Evolutionary conservation across 2,888 invertebrate genomes (phyloP), one percentile per base, ranked within the genome.

Genomic region (Hirudinaria manillensis): DNA sequence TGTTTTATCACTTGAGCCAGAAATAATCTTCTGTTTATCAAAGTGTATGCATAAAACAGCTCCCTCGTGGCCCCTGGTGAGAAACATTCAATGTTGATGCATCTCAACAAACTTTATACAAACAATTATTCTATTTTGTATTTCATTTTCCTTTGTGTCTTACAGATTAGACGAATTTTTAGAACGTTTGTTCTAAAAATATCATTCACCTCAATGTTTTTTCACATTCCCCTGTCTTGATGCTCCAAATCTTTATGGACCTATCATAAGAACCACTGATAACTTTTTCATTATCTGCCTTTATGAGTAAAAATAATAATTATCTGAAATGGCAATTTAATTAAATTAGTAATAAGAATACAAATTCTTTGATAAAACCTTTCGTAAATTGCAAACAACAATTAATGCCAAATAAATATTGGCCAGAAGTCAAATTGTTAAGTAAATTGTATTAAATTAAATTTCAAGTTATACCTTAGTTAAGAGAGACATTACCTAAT

Each of bases 181-280:
- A 3, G 13, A 45, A 3, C 13, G 1, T 16, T 7, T n/a, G 24
- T 29, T 29, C 61, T 29, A 45, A 45, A 45, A 45, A 45, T n/a
- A n/a, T 45, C n/a, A 68, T 19, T 19, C 19, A 74, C 76, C 76
- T 74, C n/a, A 88, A 80, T 13, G 87, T 87, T 78, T 81, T 81
- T 66, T 81, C 80, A 80, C 87, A 86, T 13, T 81, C 79, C 1
- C 87, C 87, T 24, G 85, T 84, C 38, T 82, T 82, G 32, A 87
- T 80, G 76, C 86, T 83, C 87, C 87, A 88, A 6, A 87, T 81
- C 79, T 87, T 87, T 45, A 88, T 81, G 6, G 86, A 85, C 73
- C 82, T 83, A 80, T 87, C 87, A 79, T 87, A 87, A 4, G 87
- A 87, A 34, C 87, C 87, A 81, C 87, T 87, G 67, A 88, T 84